Evolutionary conservation across 1,140 invertebrate species (phyloP), one percentile per base, ranked within the genome.

Genomic region (Hylyphantes graminicola): DNA sequence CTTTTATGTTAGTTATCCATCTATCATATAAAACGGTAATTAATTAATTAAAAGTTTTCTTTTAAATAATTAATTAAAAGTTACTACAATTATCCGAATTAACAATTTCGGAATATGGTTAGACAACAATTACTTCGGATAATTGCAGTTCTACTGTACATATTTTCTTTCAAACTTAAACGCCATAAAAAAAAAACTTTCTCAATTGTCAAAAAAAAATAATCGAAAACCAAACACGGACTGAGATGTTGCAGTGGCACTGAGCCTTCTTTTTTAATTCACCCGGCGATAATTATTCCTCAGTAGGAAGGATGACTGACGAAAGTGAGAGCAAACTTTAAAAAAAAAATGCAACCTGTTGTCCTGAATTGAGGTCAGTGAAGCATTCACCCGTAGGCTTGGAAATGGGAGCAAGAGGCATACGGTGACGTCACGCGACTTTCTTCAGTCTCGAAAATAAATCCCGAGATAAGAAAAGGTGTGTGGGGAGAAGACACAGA

Each of bases 361-460:
- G 59, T 21, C 48, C 59, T 76, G 74, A 64, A 63, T 64, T 76
- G 50, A 76, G 74, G 74, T 76, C 57, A 76, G 74, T 76, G 51
- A 76, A 64, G 64, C 74, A 19, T 76, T 76, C 74, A 76, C 74
- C 74, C 74, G 55, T n/a, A 64, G 59, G 48, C 50, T 15, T 76
- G 7, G 50, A 63, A 76, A 48, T 76, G 74, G 64, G 74, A 76
- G 74, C 74, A 76, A 54, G 59, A 76, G 59, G 61, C 74, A 76
- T 11, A 15, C 12, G 15, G 12, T 76, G 74, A 76, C 74, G 74
- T 76, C 59, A 76, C 51, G 59, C 19, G 59, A 76, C 74, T 76
- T 76, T 76, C 74, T 64, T 76, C 74, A 63, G 61, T 55, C 54
- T 54, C 59, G 21, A 76, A 76, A 76, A 76, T 76, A 76, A 76